Evolutionary conservation across 2,113 vertebrate genomes (phyloP), one percentile per base, ranked within the genome.

Genomic region (Tyrannus savana): DNA sequence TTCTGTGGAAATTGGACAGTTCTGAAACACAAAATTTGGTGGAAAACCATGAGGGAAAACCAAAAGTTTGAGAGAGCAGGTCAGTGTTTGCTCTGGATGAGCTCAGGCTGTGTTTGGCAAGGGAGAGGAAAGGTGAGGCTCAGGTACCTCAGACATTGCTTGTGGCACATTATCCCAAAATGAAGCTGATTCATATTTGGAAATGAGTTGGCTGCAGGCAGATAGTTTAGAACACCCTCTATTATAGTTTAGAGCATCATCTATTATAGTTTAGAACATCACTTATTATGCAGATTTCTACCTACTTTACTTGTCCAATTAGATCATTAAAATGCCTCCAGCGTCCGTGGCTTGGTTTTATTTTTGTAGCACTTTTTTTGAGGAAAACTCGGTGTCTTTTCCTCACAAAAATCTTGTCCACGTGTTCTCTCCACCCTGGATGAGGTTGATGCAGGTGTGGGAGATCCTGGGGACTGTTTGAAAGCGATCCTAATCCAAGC

Each of bases 181-280:
- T 9, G 19, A 60, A 56, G 74, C 69, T 89, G 89, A 93, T 62
- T 96, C 93, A 83, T 22, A 3, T 58, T 87, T 93, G 89, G 89
- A 62, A 96, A 96, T 39, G 37, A 17, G 66, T 25, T 94, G 84
- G 47, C 91, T 91, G 89, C 81, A 93, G 94, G 95, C 89, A 95
- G 91, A 64, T 28, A 73, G 28, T 95, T 96, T 56, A 25, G 78
- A 53, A 41, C 75, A 49, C 76, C 35, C 31, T 62, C 39, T 17
- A 25, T 59, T 52, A 63, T 28, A 76, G 31, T 96, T 96, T 56
- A 24, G 78, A 53, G 37, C 75, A 53, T 80, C 39, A n/a, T 59
- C 39, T 17, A 17, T 59, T 52, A 63, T 31, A 76, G 31, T 96
- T 96, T 56, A 27, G 78, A 52, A 44, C 74, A 44, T 79, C 37